Percentiles rank a stretch among this genome's conserved stretches.
Conservation (phyloP, 1,140 invertebrate genomes). For the Plodia interpunctella region DNA sequence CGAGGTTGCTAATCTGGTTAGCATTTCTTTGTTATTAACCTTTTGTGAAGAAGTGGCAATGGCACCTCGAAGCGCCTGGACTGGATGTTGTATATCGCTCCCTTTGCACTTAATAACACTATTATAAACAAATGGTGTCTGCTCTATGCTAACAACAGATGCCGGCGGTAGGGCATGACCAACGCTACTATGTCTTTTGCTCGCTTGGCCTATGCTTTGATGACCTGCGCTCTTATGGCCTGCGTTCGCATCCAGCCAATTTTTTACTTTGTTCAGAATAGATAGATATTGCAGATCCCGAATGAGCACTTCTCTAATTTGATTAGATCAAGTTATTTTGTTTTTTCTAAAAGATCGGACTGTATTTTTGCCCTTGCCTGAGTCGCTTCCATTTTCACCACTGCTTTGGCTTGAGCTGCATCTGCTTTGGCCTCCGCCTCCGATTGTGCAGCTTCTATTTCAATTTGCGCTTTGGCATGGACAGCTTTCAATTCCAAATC, state of each 20-base stretch:
- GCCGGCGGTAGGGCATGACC: no score
- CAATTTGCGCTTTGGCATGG: no score
- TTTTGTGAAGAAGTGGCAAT: not conserved
- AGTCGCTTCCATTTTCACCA: no score
- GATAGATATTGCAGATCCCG: not conserved
- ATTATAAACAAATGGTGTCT: not conserved
- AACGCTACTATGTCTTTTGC: no score
- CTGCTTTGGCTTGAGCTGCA: no score
- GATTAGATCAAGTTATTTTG: not conserved
- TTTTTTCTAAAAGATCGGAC: not conserved
- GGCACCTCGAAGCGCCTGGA: not conserved
- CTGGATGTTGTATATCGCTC: not conserved
- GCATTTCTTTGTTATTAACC: not conserved
- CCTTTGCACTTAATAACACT: no score
- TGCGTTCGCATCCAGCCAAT: not conserved
- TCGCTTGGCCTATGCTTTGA: no score
- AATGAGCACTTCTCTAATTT: not conserved
- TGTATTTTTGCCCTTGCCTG: not conserved
- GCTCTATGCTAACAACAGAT: no score
- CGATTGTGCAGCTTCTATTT: no score
- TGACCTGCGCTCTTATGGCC: no score
- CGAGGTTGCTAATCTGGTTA: slow-evolving; percentile 6
- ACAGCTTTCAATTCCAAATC: no score
- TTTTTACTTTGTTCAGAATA: not conserved
- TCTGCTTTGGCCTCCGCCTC: no score